These are phyloP conservation scores for Eueides isabella DNA, from an alignment of 1,140 invertebrate genomes.

Conservation along the genomic window DNA sequence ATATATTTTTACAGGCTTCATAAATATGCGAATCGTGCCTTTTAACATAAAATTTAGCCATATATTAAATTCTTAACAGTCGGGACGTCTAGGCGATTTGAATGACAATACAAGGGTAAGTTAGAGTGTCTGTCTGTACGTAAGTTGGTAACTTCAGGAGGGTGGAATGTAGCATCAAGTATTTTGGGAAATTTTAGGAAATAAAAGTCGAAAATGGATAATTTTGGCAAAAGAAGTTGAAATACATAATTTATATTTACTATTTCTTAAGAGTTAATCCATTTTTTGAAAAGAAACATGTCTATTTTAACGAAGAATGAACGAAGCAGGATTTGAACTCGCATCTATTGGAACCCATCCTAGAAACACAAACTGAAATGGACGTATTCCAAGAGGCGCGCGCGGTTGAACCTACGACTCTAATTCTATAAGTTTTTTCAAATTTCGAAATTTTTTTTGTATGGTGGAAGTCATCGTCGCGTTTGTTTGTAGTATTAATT, in stretches of 20 bases:
- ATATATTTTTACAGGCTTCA: neutral
- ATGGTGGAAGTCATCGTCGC: no score
- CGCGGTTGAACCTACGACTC: no score
- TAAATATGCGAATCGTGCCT: neutral
- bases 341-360: no score
- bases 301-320: no score
- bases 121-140: slow-evolving; percentile 20
- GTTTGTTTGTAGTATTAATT: no score
- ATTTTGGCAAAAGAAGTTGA: slow-evolving; percentile 10
- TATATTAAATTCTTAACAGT: slow-evolving; percentile 40
- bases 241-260: neutral
- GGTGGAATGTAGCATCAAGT: slow-evolving; percentile 26
- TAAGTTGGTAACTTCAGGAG: slow-evolving; percentile 21
- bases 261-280: no score
- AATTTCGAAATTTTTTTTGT: no score
- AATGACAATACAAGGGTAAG: slow-evolving; percentile 45
- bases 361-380: no score
- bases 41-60: slow-evolving; percentile 20
- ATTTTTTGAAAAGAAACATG: no score
- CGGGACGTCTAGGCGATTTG: slow-evolving; percentile 44
- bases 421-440: no score
- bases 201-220: slow-evolving; percentile 17
- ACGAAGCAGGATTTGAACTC: no score
- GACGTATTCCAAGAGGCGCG: no score
- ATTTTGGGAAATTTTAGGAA: slow-evolving; percentile 24